Percentiles rank a stretch among this genome's conserved stretches.
Conservation (phyloP, 1,140 invertebrate species). For the Lordiphosa stackelbergi region DNA sequence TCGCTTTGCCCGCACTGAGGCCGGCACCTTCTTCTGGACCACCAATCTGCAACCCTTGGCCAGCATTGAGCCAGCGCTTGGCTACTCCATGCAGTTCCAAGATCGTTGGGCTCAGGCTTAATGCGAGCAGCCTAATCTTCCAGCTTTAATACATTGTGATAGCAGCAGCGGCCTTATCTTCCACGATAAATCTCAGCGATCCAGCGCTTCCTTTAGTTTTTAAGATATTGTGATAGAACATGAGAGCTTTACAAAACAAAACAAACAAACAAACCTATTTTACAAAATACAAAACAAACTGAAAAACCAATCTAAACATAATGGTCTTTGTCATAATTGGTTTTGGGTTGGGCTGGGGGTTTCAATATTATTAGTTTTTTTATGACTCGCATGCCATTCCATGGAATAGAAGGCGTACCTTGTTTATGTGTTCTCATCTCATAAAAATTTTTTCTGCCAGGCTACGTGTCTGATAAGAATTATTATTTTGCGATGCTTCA, state of each 20-base stretch:
- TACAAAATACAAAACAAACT: constrained; percentile 23
- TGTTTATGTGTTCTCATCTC: constrained; percentile 26
- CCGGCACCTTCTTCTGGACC: constrained; percentile 80
- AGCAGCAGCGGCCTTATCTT: constrained; percentile 47
- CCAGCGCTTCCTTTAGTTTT: constrained; percentile 66
- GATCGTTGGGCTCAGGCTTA: constrained; percentile 80
- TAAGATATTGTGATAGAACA: constrained; percentile 71
- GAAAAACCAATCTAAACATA: constrained; percentile 39
- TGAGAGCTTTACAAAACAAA: constrained; percentile 61
- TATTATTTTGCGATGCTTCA: not conserved
- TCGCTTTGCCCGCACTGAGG: constrained; percentile 79
- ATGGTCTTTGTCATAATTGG: constrained; percentile 35
- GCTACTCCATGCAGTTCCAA: constrained; percentile 77
- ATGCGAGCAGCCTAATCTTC: constrained; percentile 29
- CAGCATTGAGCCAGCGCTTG: constrained; percentile 69
- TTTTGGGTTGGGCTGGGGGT: constrained; percentile 12
- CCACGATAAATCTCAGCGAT: constrained; percentile 53
- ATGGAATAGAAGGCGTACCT: constrained; percentile 19
- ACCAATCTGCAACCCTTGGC: constrained; percentile 76
- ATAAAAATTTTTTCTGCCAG: constrained; percentile 18
- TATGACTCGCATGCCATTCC: constrained; percentile 11
- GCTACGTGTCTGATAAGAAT: constrained; percentile 42
- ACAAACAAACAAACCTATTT: constrained; percentile 22
- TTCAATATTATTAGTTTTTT: constrained; percentile 7
- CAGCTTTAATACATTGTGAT: constrained; percentile 72